Percentiles rank a stretch among this genome's conserved stretches.
Conservation (phyloP, 1,140 invertebrate genomes). For the Centruroides sculpturatus region DNA sequence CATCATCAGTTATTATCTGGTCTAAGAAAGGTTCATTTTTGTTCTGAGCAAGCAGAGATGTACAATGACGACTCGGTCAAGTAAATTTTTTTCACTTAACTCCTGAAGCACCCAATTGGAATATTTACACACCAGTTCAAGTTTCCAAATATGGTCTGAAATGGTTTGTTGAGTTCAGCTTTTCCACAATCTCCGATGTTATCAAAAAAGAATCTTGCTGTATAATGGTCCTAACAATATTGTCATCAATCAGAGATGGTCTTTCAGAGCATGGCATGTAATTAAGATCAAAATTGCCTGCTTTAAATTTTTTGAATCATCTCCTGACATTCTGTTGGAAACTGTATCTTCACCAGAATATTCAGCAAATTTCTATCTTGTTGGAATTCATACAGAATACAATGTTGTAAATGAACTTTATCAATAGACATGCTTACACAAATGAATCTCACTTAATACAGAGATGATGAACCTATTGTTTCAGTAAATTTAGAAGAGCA, state of each 20-base stretch:
- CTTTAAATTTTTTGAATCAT: constrained; percentile 1
- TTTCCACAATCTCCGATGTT: neutral
- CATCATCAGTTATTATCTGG: constrained; percentile 20
- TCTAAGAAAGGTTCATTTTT: constrained; percentile 17
- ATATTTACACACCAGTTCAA: neutral
- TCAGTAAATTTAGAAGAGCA: constrained; percentile 3
- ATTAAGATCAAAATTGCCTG: neutral
- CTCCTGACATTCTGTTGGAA: neutral
- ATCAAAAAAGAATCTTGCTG: neutral
- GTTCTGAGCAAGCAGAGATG: neutral
- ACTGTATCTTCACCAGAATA: neutral
- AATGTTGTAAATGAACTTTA: neutral
- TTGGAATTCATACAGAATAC: neutral
- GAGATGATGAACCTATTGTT: neutral
- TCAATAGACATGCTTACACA: neutral
- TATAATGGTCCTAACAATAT: neutral
- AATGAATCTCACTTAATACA: neutral
- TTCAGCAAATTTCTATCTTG: neutral
- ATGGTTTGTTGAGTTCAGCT: constrained; percentile 3
- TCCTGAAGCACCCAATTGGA: neutral
- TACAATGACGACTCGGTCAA: neutral
- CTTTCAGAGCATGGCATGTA: neutral
- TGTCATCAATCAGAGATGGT: neutral
- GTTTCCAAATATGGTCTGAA: neutral
- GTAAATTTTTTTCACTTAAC: neutral